Evolutionary conservation across 2,888 invertebrate species (phyloP).

Genomic region (Leptarthrus brevirostris): DNA sequence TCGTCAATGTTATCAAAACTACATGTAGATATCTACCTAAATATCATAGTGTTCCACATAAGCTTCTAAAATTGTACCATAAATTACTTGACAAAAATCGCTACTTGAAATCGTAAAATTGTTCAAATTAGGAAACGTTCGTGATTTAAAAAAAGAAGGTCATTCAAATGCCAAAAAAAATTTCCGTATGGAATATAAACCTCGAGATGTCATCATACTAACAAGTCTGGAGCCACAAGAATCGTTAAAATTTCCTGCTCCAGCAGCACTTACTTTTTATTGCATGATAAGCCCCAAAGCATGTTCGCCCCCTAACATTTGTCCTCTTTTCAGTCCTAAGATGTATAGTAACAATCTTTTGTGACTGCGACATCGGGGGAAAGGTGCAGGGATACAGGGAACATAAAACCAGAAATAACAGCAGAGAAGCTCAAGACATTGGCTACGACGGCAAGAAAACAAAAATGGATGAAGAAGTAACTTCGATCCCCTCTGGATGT

Average conservation of each 20-base stretch:
- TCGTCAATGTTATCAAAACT: too few species aligned
- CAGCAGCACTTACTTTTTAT: slow-evolving; percentile 45
- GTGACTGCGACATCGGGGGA: slow-evolving; percentile 26
- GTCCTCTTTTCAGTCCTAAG: slow-evolving; percentile 9
- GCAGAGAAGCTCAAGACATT: slow-evolving; percentile 16
- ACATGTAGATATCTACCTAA: too few species aligned
- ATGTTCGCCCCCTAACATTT: slow-evolving; percentile 27
- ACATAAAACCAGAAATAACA: slow-evolving; percentile 25
- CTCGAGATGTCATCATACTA: slow-evolving; percentile 45
- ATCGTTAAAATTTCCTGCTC: slow-evolving; percentile 40
- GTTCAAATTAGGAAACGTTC: too few species aligned
- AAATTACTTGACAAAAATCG: too few species aligned
- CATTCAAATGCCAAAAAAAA: slow-evolving; percentile 28
- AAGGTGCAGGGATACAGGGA: not conserved
- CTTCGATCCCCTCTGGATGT: slow-evolving; percentile 28
- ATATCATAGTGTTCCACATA: too few species aligned
- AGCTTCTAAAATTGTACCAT: too few species aligned
- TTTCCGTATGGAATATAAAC: slow-evolving; percentile 21
- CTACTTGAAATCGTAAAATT: too few species aligned
- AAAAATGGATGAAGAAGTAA: slow-evolving; percentile 40
- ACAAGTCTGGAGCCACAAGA: slow-evolving; percentile 46
- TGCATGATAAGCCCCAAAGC: slow-evolving; percentile 46
- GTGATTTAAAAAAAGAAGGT: too few species aligned
- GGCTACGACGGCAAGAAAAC: slow-evolving; percentile 16
- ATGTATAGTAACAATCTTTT: slow-evolving; percentile 40